phyloP scores from a whole-genome alignment of 2,888 invertebrate species.

The Tinea semifulvella region DNA sequence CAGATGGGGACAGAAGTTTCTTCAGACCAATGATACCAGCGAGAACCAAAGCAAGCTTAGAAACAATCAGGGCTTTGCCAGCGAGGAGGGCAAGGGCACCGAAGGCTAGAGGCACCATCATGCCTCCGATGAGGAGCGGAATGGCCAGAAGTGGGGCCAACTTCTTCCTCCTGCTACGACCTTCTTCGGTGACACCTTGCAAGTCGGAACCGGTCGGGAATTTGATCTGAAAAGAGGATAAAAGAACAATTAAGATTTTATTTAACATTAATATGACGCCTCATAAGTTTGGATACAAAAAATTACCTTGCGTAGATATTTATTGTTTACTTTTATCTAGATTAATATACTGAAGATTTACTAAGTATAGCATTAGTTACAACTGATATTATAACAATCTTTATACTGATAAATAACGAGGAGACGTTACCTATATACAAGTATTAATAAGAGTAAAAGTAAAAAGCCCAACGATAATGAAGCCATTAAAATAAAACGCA shows the following conservation, averaged over 20 bases:
- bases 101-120: conserved; percentile 82
- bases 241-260: too few relatives aligned
- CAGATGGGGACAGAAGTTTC: conserved; percentile 76
- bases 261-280: too few relatives aligned
- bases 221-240: conserved; percentile 72
- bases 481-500: not conserved
- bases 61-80: conserved; percentile 86
- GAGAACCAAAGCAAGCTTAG: conserved; percentile 82
- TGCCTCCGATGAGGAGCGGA: conserved; percentile 81
- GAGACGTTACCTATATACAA: too few relatives aligned
- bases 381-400: too few relatives aligned
- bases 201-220: conserved; percentile 74
- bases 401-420: too few relatives aligned
- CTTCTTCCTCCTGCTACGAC: conserved; percentile 77
- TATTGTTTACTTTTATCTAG: too few relatives aligned
- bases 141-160: conserved; percentile 78
- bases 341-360: too few relatives aligned
- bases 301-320: too few relatives aligned
- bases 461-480: not conserved
- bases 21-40: conserved; percentile 87
- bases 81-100: conserved; percentile 84
- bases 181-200: conserved; percentile 71
- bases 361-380: too few relatives aligned
- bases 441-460: conserved; percentile 8
- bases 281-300: too few relatives aligned